Evolutionary conservation across 1,140 invertebrate genomes (phyloP).

Genomic region (Drosophila navojoa): DNA sequence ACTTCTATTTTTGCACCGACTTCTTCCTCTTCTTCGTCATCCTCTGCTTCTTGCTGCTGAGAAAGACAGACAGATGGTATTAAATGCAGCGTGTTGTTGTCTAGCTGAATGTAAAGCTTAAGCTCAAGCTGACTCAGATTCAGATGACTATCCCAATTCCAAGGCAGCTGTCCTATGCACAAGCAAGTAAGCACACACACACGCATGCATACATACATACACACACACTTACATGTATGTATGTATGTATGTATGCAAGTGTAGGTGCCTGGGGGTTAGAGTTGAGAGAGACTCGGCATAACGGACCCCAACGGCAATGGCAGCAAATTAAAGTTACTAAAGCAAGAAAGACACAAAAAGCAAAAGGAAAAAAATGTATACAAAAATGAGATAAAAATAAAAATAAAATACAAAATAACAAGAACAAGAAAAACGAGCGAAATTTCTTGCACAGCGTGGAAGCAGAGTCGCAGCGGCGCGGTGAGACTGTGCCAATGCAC

Average conservation of each 20-base stretch:
- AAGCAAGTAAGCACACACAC: not conserved
- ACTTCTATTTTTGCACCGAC: not conserved
- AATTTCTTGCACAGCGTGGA: constrained; percentile 48
- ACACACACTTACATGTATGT: not conserved
- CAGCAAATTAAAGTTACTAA: constrained; percentile 78
- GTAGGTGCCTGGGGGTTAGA: constrained; percentile 8
- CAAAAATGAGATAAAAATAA: constrained; percentile 19
- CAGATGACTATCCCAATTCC: constrained; percentile 45
- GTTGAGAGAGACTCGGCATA: constrained; percentile 42
- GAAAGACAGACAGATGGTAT: constrained; percentile 14
- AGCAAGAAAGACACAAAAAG: constrained; percentile 48
- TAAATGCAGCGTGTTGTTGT: constrained; percentile 28
- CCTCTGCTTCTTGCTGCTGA: constrained; percentile 4
- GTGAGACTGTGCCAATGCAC: constrained; percentile 33
- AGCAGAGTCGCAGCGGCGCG: constrained; percentile 15
- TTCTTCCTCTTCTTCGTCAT: not conserved
- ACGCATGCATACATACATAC: not conserved
- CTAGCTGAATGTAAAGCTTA: constrained; percentile 29
- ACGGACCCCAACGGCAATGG: constrained; percentile 67
- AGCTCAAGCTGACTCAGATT: constrained; percentile 42
- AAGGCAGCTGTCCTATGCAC: constrained; percentile 36
- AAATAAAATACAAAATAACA: constrained; percentile 18
- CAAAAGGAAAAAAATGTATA: constrained; percentile 31
- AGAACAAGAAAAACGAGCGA: constrained; percentile 22
- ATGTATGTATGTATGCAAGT: not conserved